These are phyloP conservation scores for Pseudeuparius sepicola DNA, from an alignment of 2,888 invertebrate genomes.

Conservation along the genomic window DNA sequence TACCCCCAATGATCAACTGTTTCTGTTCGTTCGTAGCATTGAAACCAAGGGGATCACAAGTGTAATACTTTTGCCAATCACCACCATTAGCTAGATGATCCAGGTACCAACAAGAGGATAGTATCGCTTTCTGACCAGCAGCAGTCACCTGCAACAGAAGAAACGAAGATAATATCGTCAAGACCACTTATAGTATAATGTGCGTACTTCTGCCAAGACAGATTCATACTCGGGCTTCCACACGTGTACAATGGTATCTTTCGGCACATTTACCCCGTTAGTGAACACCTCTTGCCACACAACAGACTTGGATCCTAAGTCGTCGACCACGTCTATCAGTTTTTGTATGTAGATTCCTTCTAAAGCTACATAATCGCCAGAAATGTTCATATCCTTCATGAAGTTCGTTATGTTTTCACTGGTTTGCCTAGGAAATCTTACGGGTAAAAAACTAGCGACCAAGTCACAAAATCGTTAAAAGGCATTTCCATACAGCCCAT, in stretches of 20 bases:
- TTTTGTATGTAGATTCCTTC: slow-evolving; percentile 60
- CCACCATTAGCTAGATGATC: too few species aligned
- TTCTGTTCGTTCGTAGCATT: too few species aligned
- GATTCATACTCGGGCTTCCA: slow-evolving; percentile 49
- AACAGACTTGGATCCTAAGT: slow-evolving; percentile 44
- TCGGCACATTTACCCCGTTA: slow-evolving; percentile 52
- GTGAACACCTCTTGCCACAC: slow-evolving; percentile 87
- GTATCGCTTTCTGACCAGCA: slow-evolving; percentile 53
- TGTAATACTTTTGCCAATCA: too few species aligned
- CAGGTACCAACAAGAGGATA: slow-evolving; percentile 84
- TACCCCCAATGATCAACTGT: too few species aligned
- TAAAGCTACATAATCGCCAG: slow-evolving; percentile 44
- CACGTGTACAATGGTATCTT: slow-evolving; percentile 67
- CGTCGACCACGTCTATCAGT: slow-evolving; percentile 44
- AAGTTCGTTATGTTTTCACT: slow-evolving; percentile 53
- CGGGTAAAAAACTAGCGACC: too few species aligned
- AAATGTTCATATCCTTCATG: slow-evolving; percentile 47
- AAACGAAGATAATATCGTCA: too few species aligned
- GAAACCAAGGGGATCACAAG: too few species aligned
- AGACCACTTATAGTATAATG: too few species aligned
- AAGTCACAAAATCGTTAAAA: too few species aligned
- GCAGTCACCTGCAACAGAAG: slow-evolving; percentile 49
- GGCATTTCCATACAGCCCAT: too few species aligned
- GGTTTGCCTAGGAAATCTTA: slow-evolving; percentile 44
- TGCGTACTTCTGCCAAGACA: slow-evolving; percentile 33